phyloP scores from a whole-genome alignment of 2,888 invertebrate species.

The Agrochola macilenta region DNA sequence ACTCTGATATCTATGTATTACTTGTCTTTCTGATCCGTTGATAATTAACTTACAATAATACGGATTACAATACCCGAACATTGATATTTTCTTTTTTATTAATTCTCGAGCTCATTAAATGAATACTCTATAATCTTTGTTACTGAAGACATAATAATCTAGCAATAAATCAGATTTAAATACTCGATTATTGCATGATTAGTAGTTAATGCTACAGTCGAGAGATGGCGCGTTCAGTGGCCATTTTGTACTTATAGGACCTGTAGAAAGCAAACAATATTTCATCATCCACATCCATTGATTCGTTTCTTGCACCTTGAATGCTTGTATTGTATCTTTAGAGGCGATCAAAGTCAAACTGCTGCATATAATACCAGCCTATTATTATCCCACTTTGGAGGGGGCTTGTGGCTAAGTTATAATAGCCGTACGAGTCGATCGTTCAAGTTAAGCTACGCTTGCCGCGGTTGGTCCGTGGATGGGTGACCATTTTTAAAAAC shows the following conservation, averaged over 20 bases:
- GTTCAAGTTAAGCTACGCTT: neutral
- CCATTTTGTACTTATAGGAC: neutral
- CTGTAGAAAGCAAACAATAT: neutral
- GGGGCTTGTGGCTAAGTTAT: no score
- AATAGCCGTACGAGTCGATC: neutral
- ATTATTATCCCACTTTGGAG: neutral
- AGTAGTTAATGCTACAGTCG: neutral
- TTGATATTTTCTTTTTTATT: neutral
- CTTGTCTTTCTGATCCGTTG: neutral
- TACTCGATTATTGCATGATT: conserved; percentile 1
- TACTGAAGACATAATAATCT: neutral
- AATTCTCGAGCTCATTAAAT: neutral
- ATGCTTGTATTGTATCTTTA: neutral
- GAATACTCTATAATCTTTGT: neutral
- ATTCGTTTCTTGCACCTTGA: neutral
- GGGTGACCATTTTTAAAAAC: neutral
- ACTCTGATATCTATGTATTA: neutral
- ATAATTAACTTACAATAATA: conserved; percentile 17
- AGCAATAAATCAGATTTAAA: conserved; percentile 23
- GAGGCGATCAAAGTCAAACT: neutral
- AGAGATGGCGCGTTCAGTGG: conserved; percentile 9
- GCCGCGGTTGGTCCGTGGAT: neutral
- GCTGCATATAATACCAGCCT: neutral
- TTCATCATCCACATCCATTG: neutral
- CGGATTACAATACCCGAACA: conserved; percentile 14